These are phyloP conservation scores for Etheostoma nigrum DNA, from an alignment of 2,797 vertebrate genomes.

Conservation along the genomic window DNA sequence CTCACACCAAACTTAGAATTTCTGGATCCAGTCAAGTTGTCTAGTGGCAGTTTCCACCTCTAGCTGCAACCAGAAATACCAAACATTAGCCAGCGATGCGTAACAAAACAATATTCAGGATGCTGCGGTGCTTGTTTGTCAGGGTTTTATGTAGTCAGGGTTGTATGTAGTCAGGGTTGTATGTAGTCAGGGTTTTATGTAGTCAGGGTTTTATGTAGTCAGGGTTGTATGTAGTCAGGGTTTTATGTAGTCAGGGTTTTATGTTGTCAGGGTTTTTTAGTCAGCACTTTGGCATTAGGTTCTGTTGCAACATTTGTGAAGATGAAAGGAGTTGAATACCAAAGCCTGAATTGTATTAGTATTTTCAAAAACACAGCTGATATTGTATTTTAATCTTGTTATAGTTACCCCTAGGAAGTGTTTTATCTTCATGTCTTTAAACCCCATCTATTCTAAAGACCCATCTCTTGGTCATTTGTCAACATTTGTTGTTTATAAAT, in stretches of 20 bases:
- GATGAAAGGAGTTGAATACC: not conserved
- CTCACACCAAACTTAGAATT: not conserved
- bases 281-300: not conserved
- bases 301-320: not conserved
- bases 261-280: not conserved
- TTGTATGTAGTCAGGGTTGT: no score
- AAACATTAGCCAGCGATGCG: not conserved
- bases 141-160: no score
- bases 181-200: no score
- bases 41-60: not conserved
- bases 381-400: no score
- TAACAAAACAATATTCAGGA: not conserved
- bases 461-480: no score
- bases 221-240: no score
- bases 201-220: no score
- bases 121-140: constrained; percentile 2
- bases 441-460: no score
- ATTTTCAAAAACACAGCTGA: no score
- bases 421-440: no score
- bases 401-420: no score
- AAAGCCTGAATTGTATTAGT: not conserved
- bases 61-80: not conserved
- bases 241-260: not conserved
- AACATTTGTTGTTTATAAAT: not conserved
- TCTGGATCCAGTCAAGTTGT: not conserved